Percentiles rank a stretch among this genome's conserved stretches.
phyloP scores from a whole-genome alignment of 2,888 invertebrate species.

The Pristionchus mayeri region DNA sequence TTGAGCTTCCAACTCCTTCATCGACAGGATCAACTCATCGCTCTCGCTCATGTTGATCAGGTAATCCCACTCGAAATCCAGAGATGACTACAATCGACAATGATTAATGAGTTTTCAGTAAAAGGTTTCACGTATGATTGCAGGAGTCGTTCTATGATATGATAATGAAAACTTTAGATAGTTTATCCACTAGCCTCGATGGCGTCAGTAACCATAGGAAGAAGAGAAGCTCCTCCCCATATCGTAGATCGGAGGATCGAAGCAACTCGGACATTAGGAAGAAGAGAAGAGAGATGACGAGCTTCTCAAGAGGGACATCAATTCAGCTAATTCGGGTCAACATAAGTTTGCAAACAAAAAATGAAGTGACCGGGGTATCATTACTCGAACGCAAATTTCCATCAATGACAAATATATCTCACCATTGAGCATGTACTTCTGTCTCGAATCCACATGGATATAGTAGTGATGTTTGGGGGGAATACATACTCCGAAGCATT shows the following conservation, averaged over 20 bases:
- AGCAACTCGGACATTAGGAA: constrained; percentile 68
- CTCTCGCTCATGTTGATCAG: constrained; percentile 74
- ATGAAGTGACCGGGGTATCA: no score
- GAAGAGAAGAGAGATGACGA: constrained; percentile 59
- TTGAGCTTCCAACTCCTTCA: constrained; percentile 70
- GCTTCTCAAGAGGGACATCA: constrained; percentile 58
- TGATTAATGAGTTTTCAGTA: no score
- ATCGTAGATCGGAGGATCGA: constrained; percentile 82
- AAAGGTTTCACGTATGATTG: no score
- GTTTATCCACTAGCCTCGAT: no score
- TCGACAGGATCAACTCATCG: constrained; percentile 71
- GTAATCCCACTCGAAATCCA: constrained; percentile 68
- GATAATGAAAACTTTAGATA: no score
- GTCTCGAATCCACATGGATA: constrained; percentile 88
- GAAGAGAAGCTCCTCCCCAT: constrained; percentile 96
- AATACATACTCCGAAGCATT: constrained; percentile 90
- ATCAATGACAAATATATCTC: background rate
- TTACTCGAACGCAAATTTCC: no score
- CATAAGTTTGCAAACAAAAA: no score
- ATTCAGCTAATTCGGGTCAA: no score
- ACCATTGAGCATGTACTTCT: constrained; percentile 66
- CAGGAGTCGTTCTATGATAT: no score
- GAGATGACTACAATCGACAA: background rate
- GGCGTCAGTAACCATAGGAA: constrained; percentile 86
- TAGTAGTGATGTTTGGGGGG: constrained; percentile 92